phyloP scores from a whole-genome alignment of 2,888 invertebrate species.

The Uloborus plumipes region DNA sequence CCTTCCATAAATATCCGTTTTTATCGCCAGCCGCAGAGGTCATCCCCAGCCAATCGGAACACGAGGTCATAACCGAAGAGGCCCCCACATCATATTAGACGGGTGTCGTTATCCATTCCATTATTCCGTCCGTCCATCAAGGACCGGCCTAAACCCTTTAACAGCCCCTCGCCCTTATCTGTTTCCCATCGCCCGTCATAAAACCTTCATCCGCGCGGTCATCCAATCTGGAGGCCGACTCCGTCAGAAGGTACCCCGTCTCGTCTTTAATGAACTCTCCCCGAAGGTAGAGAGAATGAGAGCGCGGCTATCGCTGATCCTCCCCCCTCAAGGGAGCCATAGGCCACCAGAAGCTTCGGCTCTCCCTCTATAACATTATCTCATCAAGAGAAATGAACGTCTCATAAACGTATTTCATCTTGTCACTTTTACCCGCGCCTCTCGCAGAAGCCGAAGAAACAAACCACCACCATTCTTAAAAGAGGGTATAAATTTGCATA shows the following conservation, averaged over 20 bases:
- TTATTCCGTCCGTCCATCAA: constrained; percentile 17
- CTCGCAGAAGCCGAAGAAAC: constrained; percentile 51
- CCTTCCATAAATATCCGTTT: too few relatives aligned
- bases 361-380: constrained; percentile 61
- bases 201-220: constrained; percentile 29
- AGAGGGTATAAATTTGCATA: constrained; percentile 64
- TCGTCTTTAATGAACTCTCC: constrained; percentile 54
- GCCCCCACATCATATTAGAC: too few relatives aligned
- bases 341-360: constrained; percentile 28
- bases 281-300: constrained; percentile 26
- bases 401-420: constrained; percentile 66
- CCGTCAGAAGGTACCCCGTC: constrained; percentile 9
- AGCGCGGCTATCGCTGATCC: background rate
- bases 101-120: background rate
- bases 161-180: constrained; percentile 18
- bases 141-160: too few relatives aligned
- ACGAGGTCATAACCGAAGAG: too few relatives aligned
- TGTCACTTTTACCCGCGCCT: constrained; percentile 43
- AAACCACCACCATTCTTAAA: constrained; percentile 59
- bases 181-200: constrained; percentile 50
- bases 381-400: constrained; percentile 65
- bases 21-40: background rate
- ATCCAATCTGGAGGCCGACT: constrained; percentile 31
- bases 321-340: constrained; percentile 47
- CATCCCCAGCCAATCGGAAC: background rate